phyloP scores from a whole-genome alignment of 2,113 vertebrate genomes.

The Phoenicopterus ruber region DNA sequence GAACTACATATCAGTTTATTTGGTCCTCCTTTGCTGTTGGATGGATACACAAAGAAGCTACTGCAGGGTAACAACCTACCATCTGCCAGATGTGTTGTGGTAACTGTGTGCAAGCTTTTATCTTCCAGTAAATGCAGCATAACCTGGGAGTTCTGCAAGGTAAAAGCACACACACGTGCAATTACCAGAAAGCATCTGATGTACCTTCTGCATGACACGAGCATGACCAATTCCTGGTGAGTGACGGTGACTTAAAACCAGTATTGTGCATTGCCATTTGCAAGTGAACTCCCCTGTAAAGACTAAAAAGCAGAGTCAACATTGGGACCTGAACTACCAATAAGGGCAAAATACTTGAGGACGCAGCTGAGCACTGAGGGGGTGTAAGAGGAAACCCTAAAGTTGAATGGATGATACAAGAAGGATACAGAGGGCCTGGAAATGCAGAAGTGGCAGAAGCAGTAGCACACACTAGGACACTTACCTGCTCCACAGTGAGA shows the following conservation, averaged over 20 bases:
- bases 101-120: neutral
- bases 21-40: neutral
- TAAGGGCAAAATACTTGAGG: neutral
- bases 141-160: neutral
- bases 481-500: conserved; percentile 90
- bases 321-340: neutral
- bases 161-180: neutral
- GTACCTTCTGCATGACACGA: neutral
- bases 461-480: neutral
- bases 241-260: neutral
- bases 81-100: neutral
- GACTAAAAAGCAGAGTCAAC: neutral
- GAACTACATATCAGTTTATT: neutral
- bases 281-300: neutral
- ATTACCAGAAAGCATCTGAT: neutral
- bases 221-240: neutral
- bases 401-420: neutral
- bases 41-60: neutral
- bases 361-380: neutral
- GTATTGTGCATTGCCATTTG: neutral
- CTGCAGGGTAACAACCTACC: neutral
- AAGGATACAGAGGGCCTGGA: neutral
- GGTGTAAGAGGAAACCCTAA: neutral
- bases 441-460: neutral
- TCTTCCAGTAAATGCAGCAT: neutral